Evolutionary conservation across 1,140 invertebrate genomes (phyloP), one percentile per base, ranked within the genome.

Genomic region (Heliothis subflexa): DNA sequence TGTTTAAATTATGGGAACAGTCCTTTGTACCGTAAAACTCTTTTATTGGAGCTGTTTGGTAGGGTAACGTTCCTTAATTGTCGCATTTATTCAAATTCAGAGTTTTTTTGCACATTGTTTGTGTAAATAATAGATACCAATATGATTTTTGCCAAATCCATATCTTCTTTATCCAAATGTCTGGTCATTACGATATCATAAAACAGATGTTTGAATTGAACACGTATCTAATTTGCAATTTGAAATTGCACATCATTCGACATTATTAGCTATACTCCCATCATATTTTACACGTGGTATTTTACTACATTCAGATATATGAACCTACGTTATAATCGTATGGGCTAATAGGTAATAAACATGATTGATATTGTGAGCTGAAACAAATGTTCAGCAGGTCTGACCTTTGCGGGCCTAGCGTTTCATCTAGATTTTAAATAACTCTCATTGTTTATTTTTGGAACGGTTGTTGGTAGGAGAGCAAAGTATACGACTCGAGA

Each of bases 311-410:
- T 68, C 7, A 68, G 13, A 33, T 62, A 40, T 62, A 40, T 16
- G 64, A 0, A 25, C 33, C 33, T 25, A 13, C 47, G 33, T 68
- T 68, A 25, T 55, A 55, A 55, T 9, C 54, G 50, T 55, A 54
- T 28, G 64, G 18, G 12, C 47, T 21, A 40, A 40, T 40, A 9
- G 64, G 68, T 12, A 54, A 54, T 71, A 71, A 33, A 55, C 40
- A 70, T 71, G 50, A 71, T 71, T 71, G 68, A 71, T 71, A 71
- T 71, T 5, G 47, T 52, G 64, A 40, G 55, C n/a, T 71, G 21
- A 54, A 71, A 71, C 50, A n/a, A 71, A 71, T 71, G 50, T 71
- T 71, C 21, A 66, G 28, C 40, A 28, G 2, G 68, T 45, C 13
- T 71, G 25, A 55, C 21, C 49, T 71, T 71, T 16, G 50, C 13